Evolutionary conservation across 2,113 vertebrate genomes (phyloP), one percentile per base, ranked within the genome.

Genomic region (Phocoena sinus): DNA sequence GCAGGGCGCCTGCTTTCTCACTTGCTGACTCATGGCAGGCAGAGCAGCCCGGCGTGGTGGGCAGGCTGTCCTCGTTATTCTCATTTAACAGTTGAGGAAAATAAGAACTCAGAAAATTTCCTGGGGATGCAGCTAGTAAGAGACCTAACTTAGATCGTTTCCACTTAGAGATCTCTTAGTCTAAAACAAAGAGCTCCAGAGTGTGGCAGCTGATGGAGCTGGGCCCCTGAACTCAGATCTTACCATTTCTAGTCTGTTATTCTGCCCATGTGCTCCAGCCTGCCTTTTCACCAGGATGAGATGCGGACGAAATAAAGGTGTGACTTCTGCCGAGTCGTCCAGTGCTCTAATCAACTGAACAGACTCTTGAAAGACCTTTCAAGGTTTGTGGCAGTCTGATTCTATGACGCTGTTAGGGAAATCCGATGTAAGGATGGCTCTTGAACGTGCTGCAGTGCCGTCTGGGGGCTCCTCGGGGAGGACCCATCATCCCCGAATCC

Each of bases 21-120:
- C 13, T 14, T 2, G 6, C 50, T 36, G 7, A 15, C 47, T 25
- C 13, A 8, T 3, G 1, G 38, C 0, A 0, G 10, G 3, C 36
- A 7, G 47, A 58, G 76, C 4, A 36, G 26, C 31, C 38, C 0
- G 1, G 2, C 1, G 2, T 20, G 4, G 9, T 3, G 14, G 82
- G 60, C 1, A 20, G 73, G 62, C 26, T 28, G 1, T 44, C 53
- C 28, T 80, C 36, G 36, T 9, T 21, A 23, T 63, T 8, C 1
- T 6, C 38, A 10, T 20, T 56, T 65, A 44, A 36, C 0, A 20
- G 53, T 0, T 0, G 44, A 81, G 47, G 63, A 47, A 47, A 47
- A 47, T 38, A 38, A 58, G 58, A 81, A 8, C 58, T 20, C 8
- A 0, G 15, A 23, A 36, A 25, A 41, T 88, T 77, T 63, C 53